Percentiles rank a stretch among this genome's conserved stretches.
Evolutionary conservation across 2,113 vertebrate genomes (phyloP).

Genomic region (Eira barbara): DNA sequence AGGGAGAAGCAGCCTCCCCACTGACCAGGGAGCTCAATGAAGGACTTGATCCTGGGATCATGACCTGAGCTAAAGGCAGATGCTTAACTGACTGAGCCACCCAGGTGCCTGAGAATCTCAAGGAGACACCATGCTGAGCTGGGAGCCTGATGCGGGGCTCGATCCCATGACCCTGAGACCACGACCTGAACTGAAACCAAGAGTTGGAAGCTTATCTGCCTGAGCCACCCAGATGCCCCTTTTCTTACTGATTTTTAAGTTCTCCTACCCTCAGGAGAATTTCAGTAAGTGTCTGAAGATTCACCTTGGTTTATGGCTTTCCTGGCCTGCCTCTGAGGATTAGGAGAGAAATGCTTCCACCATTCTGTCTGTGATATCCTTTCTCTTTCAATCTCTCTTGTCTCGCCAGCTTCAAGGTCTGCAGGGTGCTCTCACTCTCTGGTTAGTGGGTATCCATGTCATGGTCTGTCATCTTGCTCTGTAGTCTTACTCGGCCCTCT

Average conservation of each 20-base stretch:
- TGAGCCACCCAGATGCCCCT: neutral
- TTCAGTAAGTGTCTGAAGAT: neutral
- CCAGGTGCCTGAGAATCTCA: neutral
- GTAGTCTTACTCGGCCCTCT: neutral
- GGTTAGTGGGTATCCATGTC: neutral
- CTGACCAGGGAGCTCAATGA: neutral
- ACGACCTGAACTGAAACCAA: neutral
- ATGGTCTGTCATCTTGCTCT: neutral
- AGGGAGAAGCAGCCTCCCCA: too few species aligned
- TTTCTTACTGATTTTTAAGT: neutral
- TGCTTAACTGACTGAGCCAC: neutral
- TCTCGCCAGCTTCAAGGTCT: neutral
- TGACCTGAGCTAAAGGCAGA: neutral
- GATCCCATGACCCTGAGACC: neutral
- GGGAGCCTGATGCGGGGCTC: neutral
- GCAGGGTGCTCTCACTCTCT: neutral
- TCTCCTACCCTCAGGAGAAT: neutral
- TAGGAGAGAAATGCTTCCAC: neutral
- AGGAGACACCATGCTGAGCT: too few species aligned
- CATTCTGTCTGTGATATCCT: neutral
- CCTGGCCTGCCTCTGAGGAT: neutral
- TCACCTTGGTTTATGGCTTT: neutral
- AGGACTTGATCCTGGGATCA: neutral
- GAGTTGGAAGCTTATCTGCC: neutral
- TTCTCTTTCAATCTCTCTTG: neutral